Base-by-base conservation (phyloP, 2,888 invertebrate genomes). In the Spilarctia lutea region DNA sequence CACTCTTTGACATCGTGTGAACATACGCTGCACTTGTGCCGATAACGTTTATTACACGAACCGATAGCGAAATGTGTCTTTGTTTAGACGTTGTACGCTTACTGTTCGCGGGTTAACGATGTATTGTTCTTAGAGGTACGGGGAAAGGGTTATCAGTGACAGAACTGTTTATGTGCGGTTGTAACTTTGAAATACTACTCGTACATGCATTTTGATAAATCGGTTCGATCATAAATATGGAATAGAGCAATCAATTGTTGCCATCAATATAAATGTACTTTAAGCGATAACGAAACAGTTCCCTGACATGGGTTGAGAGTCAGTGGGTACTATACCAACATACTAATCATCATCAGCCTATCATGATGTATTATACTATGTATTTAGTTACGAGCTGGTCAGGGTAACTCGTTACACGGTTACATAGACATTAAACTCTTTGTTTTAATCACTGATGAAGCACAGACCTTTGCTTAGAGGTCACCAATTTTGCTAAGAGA, bases 31-130 rank as follows among this genome's bases (percentile, higher is more conserved):
- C 81, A 82, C 80, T 60, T 75, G 82, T 77, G 78, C 71, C 84
- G 87, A 87, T 87, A 87, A 86, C 83, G 80, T 85, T 83, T 84
- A 85, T 84, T 84, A 84, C 81, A 80, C 71, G 84, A 79, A 78
- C 73, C 81, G 84, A 84, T 84, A 84, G 77, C 74, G 71, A 73
- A 82, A 81, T 76, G 77, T 80, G 84, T 84, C 84, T 82, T 83
- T 83, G 81, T 83, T 76, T 73, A 71, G 69, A 71, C 65, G 65
- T 76, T 76, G 77, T 74, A 65, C 39, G 35, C 48, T 45, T n/a
- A 45, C 42, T 68, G 24, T n/a, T 65, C 27, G 63, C 4, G 33
- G 30, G 24, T 48, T 70, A 56, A 65, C 65, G 65, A 70, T 30
- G 65, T 33, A 71, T 70, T 74, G 70, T 74, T 71, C n/a, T 68